A percentile compares a stretch with the other conserved stretches of the same genome.
Conservation (phyloP, 2,797 vertebrate species). For the Cryptoblepharus egeriae region DNA sequence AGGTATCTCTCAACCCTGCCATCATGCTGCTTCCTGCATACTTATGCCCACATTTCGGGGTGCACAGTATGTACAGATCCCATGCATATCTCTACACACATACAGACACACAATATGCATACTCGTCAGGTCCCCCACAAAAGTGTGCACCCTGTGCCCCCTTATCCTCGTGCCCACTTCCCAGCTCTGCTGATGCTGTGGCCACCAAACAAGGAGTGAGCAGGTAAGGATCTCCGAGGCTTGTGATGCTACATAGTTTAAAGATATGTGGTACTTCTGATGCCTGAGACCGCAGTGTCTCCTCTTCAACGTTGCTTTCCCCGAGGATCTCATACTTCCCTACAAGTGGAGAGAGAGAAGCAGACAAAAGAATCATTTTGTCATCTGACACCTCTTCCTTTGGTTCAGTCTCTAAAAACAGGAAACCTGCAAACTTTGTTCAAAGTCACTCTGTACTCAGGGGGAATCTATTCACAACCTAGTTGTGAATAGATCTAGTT, state of each 20-base stretch:
- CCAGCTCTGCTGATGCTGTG: no score
- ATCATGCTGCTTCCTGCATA: not conserved
- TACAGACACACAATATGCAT: no score
- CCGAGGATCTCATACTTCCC: conserved; percentile 63
- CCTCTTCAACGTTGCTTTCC: not conserved
- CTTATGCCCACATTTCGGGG: not conserved
- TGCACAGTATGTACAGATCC: not conserved
- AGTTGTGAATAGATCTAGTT: no score
- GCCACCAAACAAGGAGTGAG: not conserved
- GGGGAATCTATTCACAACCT: no score
- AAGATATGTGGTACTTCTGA: not conserved
- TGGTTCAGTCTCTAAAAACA: not conserved
- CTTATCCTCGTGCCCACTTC: not conserved
- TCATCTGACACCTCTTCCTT: not conserved
- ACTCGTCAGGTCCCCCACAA: not conserved
- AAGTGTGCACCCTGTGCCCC: not conserved
- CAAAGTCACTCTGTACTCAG: no score
- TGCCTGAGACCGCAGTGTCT: not conserved
- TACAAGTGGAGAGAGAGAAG: conserved; percentile 5
- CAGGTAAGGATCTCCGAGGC: not conserved
- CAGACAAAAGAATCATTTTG: not conserved
- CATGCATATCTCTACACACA: not conserved
- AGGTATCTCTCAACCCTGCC: not conserved
- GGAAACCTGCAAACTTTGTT: not conserved
- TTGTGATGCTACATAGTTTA: not conserved